Base-by-base conservation (phyloP, 2,888 invertebrate genomes). In the Agapostemon virescens region DNA sequence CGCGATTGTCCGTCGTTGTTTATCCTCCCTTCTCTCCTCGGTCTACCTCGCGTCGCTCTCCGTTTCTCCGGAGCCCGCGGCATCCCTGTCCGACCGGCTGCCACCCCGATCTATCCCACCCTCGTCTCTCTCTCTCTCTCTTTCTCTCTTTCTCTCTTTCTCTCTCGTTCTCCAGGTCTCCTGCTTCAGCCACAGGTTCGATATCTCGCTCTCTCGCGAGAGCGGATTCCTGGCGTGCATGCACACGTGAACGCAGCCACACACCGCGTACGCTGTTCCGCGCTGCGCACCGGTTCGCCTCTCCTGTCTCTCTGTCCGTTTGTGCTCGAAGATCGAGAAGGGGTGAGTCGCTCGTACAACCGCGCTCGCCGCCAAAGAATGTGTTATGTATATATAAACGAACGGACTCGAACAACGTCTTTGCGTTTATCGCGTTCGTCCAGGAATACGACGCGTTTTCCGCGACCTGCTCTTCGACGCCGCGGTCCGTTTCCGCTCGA, bases 401-500 rank as follows among this genome's bases (percentile, higher is more conserved):
- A 58, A 75, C 72, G 42, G 76, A 73, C 69, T 66, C 52, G 68
- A 69, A 69, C 77, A 69, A 69, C 77, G 81, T 40, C 87, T 83
- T 85, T 52, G 85, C 86, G 83, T 88, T 85, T 80, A 80, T 76
- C n/a, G 75, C 79, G 71, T 87, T 85, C 87, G 1, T 86, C 77
- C 85, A 87, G 84, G 84, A 84, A 83, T 79, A 73, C 49, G 81
- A 84, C 80, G 77, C 77, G 83, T 82, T 76, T 74, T n/a, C n/a
- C n/a, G n/a, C n/a, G n/a, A n/a, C 9, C 82, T 38, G 5, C n/a
- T 33, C 33, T 33, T 2, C 33, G 45, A 0, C 20, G 7, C 45
- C 52, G 52, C 67, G 9, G 9, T 13, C 64, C 63, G 26, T 26
- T n/a, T n/a, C 26, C 9, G 23, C 52, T 20, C 52, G 15, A 15